A percentile compares a stretch with the other conserved stretches of the same genome.
Evolutionary conservation across 1,140 invertebrate species (phyloP).

Genomic region (Dinoponera quadriceps): DNA sequence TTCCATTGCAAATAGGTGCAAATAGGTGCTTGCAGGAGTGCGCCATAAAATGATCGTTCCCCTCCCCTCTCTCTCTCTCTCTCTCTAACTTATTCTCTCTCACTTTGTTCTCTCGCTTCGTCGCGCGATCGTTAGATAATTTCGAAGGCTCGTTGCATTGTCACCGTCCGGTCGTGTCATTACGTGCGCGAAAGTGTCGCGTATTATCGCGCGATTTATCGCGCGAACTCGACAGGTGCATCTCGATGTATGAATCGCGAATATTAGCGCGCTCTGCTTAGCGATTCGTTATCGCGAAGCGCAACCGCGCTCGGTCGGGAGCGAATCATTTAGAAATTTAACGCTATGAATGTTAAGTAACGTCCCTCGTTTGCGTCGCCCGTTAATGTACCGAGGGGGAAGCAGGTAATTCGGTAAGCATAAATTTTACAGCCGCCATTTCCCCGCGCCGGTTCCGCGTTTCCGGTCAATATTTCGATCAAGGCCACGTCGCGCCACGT

Average conservation of each 20-base stretch:
- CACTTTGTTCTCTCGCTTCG: neutral
- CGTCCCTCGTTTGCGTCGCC: slow-evolving; percentile 60
- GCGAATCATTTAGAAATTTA: slow-evolving; percentile 67
- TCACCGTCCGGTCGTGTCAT: too few relatives aligned
- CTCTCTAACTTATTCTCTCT: neutral
- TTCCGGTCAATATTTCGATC: slow-evolving; percentile 50
- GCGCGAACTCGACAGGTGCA: slow-evolving; percentile 27
- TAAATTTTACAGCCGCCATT: slow-evolving; percentile 58
- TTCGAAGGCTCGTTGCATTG: neutral
- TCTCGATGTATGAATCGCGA: slow-evolving; percentile 46
- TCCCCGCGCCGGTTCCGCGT: neutral
- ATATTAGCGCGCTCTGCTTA: slow-evolving; percentile 46
- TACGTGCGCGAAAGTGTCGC: neutral
- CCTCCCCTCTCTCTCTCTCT: too few relatives aligned
- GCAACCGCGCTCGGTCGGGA: slow-evolving; percentile 46
- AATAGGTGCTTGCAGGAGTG: too few relatives aligned
- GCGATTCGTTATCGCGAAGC: slow-evolving; percentile 56
- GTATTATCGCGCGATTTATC: slow-evolving; percentile 22
- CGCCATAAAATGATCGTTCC: neutral
- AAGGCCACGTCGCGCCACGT: neutral
- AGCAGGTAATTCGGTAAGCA: slow-evolving; percentile 65
- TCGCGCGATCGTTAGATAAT: neutral
- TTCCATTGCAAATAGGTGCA: slow-evolving; percentile 42
- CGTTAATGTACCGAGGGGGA: slow-evolving; percentile 63
- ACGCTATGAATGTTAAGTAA: slow-evolving; percentile 66